phyloP scores from a whole-genome alignment of 2,113 vertebrate species.

The Physeter macrocephalus region DNA sequence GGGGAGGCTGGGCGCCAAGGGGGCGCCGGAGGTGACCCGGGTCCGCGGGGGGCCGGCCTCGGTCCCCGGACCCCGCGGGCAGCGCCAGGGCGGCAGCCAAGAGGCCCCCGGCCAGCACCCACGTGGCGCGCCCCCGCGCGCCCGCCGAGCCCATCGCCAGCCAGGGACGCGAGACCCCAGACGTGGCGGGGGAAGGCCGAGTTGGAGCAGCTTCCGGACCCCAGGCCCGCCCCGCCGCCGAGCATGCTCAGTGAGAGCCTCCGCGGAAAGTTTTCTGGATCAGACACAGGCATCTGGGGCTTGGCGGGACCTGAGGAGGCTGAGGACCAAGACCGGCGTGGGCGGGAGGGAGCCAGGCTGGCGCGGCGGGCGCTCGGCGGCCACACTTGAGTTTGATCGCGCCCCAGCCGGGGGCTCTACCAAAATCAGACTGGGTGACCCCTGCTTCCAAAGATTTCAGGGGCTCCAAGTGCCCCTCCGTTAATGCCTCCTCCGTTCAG shows the following conservation, averaged over 20 bases:
- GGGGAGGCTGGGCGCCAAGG: neutral
- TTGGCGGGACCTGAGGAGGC: neutral
- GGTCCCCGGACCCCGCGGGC: neutral
- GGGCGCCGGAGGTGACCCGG: neutral
- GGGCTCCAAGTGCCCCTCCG: neutral
- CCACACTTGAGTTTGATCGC: neutral
- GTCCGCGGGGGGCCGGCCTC: neutral
- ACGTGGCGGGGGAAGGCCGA: rapidly evolving
- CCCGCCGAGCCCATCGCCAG: neutral
- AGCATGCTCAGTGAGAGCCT: constrained; percentile 67
- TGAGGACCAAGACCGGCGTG: rapidly evolving
- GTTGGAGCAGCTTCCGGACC: constrained; percentile 55
- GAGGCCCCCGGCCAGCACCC: constrained; percentile 32
- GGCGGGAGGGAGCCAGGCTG: neutral
- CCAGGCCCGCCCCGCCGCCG: constrained; percentile 57
- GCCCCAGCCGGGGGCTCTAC: neutral
- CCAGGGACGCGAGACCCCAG: rapidly evolving
- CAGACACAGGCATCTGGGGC: neutral
- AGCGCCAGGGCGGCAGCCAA: neutral
- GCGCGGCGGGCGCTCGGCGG: neutral
- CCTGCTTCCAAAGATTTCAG: neutral
- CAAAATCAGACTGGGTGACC: neutral
- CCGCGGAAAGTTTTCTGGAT: constrained; percentile 40
- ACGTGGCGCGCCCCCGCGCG: neutral
- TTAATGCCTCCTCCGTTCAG: rapidly evolving